Percentiles rank a stretch among this genome's conserved stretches.
Conservation (phyloP, 2,797 vertebrate species). For the Odontamblyopus rebecca region DNA sequence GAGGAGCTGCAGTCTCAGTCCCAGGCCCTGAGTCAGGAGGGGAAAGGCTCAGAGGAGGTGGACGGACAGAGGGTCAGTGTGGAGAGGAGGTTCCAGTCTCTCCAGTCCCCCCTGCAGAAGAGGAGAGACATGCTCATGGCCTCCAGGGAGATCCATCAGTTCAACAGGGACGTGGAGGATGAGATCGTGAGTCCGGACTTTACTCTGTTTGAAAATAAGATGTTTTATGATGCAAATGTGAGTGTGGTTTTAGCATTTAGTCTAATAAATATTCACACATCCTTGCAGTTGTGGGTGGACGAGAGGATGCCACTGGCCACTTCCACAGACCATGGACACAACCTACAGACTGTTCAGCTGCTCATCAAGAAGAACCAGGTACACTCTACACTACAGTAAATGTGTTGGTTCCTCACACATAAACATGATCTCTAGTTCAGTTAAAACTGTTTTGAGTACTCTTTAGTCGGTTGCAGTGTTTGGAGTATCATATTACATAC, state of each 20-base stretch:
- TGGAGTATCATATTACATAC: too few relatives aligned
- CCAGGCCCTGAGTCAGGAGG: conserved; percentile 88
- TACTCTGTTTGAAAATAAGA: not conserved
- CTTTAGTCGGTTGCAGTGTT: too few relatives aligned
- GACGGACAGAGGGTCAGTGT: conserved; percentile 86
- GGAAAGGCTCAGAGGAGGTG: conserved; percentile 90
- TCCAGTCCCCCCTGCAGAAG: conserved; percentile 84
- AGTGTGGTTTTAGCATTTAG: not conserved
- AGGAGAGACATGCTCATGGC: conserved; percentile 88
- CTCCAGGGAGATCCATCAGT: conserved; percentile 94
- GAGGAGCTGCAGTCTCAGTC: conserved; percentile 89
- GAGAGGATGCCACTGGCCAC: conserved; percentile 94
- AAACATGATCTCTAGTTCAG: not conserved
- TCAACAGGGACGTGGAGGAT: conserved; percentile 93
- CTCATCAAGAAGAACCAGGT: conserved; percentile 99
- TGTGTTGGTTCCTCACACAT: not conserved
- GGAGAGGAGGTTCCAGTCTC: conserved; percentile 84
- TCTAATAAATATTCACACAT: not conserved
- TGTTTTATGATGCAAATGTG: not conserved
- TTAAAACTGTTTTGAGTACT: not conserved
- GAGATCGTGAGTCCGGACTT: conserved; percentile 86
- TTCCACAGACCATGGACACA: conserved; percentile 95
- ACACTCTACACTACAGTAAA: not conserved
- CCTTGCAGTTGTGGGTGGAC: conserved; percentile 89
- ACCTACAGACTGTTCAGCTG: conserved; percentile 96